Evolutionary conservation across 2,113 vertebrate genomes (phyloP).

Genomic region (Hemibagrus wyckioides): DNA sequence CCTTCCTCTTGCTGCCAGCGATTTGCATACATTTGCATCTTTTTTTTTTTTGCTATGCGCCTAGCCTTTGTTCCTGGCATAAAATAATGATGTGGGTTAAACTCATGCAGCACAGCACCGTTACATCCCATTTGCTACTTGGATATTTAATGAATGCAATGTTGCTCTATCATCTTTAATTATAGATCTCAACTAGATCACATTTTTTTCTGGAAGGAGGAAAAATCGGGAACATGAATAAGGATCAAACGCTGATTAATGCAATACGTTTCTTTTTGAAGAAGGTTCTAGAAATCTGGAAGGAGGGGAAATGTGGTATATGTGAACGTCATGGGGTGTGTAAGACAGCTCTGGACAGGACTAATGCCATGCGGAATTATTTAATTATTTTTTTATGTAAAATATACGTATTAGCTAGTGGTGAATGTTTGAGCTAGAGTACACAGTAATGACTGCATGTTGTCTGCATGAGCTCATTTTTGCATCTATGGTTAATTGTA

Average conservation of each 20-base stretch:
- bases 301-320: constrained; percentile 61
- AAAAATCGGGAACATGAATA: constrained; percentile 26
- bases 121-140: constrained; percentile 55
- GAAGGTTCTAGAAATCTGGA: constrained; percentile 57
- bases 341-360: constrained; percentile 55
- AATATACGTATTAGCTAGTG: too few relatives aligned
- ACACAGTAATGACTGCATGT: not conserved
- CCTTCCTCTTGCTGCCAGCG: constrained; percentile 76
- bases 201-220: constrained; percentile 11
- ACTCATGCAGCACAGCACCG: constrained; percentile 46
- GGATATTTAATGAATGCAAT: constrained; percentile 61
- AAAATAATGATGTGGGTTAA: constrained; percentile 72
- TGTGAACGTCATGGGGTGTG: constrained; percentile 60
- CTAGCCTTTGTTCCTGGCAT: constrained; percentile 84
- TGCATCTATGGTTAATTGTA: constrained; percentile 54
- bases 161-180: constrained; percentile 60
- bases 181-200: constrained; percentile 41
- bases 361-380: constrained; percentile 62
- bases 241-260: constrained; percentile 33
- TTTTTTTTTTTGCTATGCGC: constrained; percentile 77
- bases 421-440: not conserved
- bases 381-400: too few relatives aligned
- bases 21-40: constrained; percentile 88
- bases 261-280: constrained; percentile 42
- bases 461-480: constrained; percentile 34